Evolutionary conservation across 2,888 invertebrate species (phyloP).

Genomic region (Catocala sponsa): DNA sequence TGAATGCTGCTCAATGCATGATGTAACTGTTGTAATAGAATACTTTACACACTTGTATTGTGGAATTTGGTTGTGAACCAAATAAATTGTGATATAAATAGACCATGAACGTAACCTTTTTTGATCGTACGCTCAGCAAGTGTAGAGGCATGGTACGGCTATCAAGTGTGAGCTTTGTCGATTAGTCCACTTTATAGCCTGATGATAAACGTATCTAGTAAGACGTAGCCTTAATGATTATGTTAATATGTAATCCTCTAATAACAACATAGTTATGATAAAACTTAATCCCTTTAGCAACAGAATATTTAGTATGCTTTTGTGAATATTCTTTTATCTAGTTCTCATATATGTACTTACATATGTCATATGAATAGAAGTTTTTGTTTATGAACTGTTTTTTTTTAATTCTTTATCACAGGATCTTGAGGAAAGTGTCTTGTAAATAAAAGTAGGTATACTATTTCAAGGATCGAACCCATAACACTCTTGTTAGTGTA

Average conservation of each 20-base stretch:
- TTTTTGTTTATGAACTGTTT: too few relatives aligned
- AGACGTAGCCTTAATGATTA: constrained; percentile 23
- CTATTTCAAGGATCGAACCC: too few relatives aligned
- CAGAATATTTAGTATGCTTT: not conserved
- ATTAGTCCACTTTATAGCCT: constrained; percentile 35
- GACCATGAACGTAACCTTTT: constrained; percentile 51
- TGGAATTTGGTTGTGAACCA: constrained; percentile 54
- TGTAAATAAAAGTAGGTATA: too few relatives aligned
- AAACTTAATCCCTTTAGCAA: constrained; percentile 3
- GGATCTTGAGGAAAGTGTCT: too few relatives aligned
- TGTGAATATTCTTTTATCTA: not conserved
- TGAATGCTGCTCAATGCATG: constrained; percentile 71
- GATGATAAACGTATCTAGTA: constrained; percentile 16
- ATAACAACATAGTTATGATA: constrained; percentile 17
- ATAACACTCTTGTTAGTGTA: too few relatives aligned
- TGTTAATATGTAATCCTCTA: constrained; percentile 26
- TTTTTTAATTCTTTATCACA: too few relatives aligned
- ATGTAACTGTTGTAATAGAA: constrained; percentile 77
- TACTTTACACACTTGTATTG: constrained; percentile 60
- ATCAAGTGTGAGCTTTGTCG: constrained; percentile 20
- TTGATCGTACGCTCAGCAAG: constrained; percentile 30
- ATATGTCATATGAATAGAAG: too few relatives aligned
- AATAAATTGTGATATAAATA: constrained; percentile 59
- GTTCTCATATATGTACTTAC: too few relatives aligned
- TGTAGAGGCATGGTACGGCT: not conserved